Base-by-base conservation (phyloP, 2,797 vertebrate genomes). In the Streptopelia turtur region DNA sequence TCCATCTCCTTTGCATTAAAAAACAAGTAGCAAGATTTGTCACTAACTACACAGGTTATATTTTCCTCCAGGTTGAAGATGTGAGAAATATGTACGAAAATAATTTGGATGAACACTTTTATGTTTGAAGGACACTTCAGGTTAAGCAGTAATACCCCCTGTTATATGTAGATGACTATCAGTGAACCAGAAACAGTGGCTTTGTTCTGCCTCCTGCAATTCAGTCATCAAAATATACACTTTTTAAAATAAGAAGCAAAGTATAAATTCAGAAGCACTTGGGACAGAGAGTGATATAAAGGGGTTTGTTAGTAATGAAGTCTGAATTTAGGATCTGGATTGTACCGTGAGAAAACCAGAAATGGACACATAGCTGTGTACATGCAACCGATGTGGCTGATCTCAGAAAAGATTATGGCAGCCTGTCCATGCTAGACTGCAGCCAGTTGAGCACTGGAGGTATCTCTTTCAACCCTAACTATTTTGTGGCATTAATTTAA, bases 311-410 rank as follows among this genome's bases (percentile, higher is more conserved):
- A 6, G 20, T 64, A 37, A 17, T 69, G 30, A 41, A 39, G 55
- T 18, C 22, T 52, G 78, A 77, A 55, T 75, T 85, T 69, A 45
- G 21, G 68, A 27, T 52, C 27, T 55, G 20, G 23, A 30, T 31
- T 47, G 47, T 56, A 31, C 43, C n/a, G 37, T 25, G 16, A 71
- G 37, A 30, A 66, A 79, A 76, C n/a, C 30, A 59, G 60, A 57
- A 85, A 69, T 2, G 24, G 14, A 10, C 41, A 6, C 9, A 53
- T 41, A n/a, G 22, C 57, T 75, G 31, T 31, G 22, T 41, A 24
- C 0, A 0, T 72, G 24, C 13, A 16, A 21, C 33, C 5, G n/a
- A 59, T 45, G 45, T 0, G 3, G 14, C 37, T 55, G 60, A 83
- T 89, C 16, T 70, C 39, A 39, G 68, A 41, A 56, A 56, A 78